A percentile compares a stretch with the other conserved stretches of the same genome.
These are phyloP conservation scores for Cerastis rubricosa DNA, from an alignment of 2,888 invertebrate genomes.

Conservation along the genomic window DNA sequence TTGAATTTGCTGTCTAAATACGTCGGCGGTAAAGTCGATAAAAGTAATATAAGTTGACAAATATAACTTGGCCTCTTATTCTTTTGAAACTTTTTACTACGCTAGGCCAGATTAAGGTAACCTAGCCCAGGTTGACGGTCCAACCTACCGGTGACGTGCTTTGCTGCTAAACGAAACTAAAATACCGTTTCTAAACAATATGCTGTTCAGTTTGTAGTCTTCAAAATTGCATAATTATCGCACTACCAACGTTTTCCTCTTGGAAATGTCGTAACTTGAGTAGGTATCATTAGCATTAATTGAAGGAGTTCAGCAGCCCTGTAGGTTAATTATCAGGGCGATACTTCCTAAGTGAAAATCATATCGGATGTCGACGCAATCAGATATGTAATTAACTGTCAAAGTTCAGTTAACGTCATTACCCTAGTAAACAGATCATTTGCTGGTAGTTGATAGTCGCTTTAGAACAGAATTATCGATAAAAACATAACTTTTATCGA, in stretches of 20 bases:
- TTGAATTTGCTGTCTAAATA: neutral
- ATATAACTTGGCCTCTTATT: neutral
- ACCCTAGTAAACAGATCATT: conserved; percentile 15
- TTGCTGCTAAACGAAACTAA: neutral
- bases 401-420: conserved; percentile 50
- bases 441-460: conserved; percentile 4
- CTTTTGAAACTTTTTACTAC: neutral
- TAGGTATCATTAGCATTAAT: conserved; percentile 40
- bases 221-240: neutral
- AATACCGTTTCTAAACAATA: neutral
- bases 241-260: neutral
- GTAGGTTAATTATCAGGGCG: conserved; percentile 42
- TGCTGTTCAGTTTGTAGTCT: neutral
- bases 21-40: neutral
- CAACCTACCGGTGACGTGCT: no score
- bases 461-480: conserved; percentile 7
- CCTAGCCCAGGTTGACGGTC: no score
- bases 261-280: neutral
- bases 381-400: conserved; percentile 56
- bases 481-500: conserved; percentile 27
- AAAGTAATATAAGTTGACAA: neutral
- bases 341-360: conserved; percentile 37
- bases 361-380: conserved; percentile 57
- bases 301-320: conserved; percentile 38
- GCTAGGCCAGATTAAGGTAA: neutral